These are phyloP conservation scores for Globia sparganii DNA, from an alignment of 2,888 invertebrate genomes.

Conservation along the genomic window DNA sequence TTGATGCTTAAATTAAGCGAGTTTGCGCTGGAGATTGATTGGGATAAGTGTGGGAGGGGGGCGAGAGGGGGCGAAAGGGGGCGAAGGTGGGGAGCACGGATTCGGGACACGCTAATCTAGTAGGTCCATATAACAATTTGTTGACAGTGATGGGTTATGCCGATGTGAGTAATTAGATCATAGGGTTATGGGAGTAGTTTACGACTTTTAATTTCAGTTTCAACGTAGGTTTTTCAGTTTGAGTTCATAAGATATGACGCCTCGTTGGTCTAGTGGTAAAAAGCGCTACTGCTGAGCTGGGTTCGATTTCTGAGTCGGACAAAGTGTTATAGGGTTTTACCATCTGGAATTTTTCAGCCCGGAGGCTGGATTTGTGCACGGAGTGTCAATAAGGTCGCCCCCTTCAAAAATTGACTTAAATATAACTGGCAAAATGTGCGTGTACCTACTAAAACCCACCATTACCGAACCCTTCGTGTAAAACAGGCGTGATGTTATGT, in stretches of 20 bases:
- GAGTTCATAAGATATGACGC: neutral
- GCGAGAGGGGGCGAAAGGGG: conserved; percentile 38
- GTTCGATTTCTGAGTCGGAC: neutral
- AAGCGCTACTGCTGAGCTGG: neutral
- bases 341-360: too few species aligned
- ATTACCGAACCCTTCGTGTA: too few species aligned
- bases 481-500: neutral
- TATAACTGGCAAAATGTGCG: too few species aligned
- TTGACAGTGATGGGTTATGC: conserved; percentile 67
- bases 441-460: too few species aligned
- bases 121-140: conserved; percentile 81
- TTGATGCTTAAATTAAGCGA: conserved; percentile 84
- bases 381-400: too few species aligned
- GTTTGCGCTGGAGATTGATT: conserved; percentile 85
- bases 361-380: too few species aligned
- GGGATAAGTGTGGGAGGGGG: conserved; percentile 72
- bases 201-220: neutral
- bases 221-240: neutral
- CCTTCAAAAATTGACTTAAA: too few species aligned
- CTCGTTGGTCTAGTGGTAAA: neutral
- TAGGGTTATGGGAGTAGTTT: conserved; percentile 46
- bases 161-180: conserved; percentile 61
- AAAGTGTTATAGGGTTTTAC: neutral
- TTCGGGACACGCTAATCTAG: conserved; percentile 73
- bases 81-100: conserved; percentile 35